Evolutionary conservation across 2,888 invertebrate genomes (phyloP), one percentile per base, ranked within the genome.

Genomic region (Cepaea hortensis): DNA sequence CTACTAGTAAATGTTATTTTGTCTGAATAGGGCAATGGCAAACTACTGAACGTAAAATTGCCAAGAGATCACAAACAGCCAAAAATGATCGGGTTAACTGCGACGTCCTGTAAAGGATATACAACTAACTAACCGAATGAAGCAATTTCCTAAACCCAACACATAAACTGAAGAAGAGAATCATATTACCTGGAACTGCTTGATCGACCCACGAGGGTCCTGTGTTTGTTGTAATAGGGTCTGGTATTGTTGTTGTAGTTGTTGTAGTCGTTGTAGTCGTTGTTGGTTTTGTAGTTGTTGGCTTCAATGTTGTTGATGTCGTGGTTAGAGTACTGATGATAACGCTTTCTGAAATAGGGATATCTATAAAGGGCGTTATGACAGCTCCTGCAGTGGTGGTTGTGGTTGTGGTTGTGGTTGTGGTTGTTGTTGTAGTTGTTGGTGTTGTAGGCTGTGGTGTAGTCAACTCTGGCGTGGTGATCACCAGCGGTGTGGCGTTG

Each of bases 401-500:
- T 50, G 82, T 5, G n/a, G 82, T 11, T n/a, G 72, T 72, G 6
- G 82, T 46, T 18, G 82, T 61, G 3, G 70, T 82, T 35, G 35
- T 35, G 18, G 72, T n/a, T 4, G 82, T 48, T 3, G 82, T 72
- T 50, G 82, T 5, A 13, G 82, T 50, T n/a, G 72, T 72, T 35
- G 82, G 46, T 18, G 82, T 61, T 20, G 70, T 82, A n/a, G 82
- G 35, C n/a, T 23, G 55, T 35, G 84, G 13, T 46, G 84, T 84
- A 18, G 84, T 84, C 3, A 65, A 23, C 23, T 61, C 13, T 13
- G 83, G 83, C 4, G 72, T 73, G 13, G 83, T 72, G n/a, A 83
- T 83, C 73, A 73, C 50, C 11, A 83, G 23, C 3, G 83, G 83
- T 0, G 83, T 83, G 3, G 83, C 83, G 73, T 83, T 73, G 55